phyloP scores from a whole-genome alignment of 2,113 vertebrate genomes.

The Indri indri region DNA sequence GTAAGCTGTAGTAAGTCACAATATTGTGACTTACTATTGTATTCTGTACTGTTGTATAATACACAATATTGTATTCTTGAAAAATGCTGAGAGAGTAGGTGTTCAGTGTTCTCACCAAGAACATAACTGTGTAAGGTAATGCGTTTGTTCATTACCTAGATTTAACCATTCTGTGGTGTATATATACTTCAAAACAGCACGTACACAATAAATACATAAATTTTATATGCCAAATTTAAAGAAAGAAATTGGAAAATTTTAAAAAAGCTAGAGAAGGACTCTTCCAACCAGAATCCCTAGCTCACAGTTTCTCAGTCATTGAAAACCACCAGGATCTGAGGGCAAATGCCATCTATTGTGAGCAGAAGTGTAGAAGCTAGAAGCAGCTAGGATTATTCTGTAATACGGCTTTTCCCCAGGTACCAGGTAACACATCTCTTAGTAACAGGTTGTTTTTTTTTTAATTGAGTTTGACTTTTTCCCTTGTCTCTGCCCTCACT shows the following conservation, averaged over 20 bases:
- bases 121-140: neutral
- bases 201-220: neutral
- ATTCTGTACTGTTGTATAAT: too few species aligned
- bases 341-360: neutral
- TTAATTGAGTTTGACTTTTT: too few species aligned
- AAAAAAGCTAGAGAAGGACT: neutral
- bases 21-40: too few species aligned
- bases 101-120: neutral
- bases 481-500: fast-evolving
- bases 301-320: neutral
- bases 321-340: neutral
- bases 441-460: neutral
- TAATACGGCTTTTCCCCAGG: neutral
- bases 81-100: neutral
- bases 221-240: neutral
- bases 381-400: neutral
- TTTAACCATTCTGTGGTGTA: neutral
- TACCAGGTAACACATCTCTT: neutral
- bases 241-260: neutral
- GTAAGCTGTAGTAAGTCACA: neutral
- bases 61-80: neutral
- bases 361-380: neutral
- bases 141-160: neutral
- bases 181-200: neutral
- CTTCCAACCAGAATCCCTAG: neutral